Conservation (phyloP, 2,888 invertebrate genomes). For the Orchesella flavescens region DNA sequence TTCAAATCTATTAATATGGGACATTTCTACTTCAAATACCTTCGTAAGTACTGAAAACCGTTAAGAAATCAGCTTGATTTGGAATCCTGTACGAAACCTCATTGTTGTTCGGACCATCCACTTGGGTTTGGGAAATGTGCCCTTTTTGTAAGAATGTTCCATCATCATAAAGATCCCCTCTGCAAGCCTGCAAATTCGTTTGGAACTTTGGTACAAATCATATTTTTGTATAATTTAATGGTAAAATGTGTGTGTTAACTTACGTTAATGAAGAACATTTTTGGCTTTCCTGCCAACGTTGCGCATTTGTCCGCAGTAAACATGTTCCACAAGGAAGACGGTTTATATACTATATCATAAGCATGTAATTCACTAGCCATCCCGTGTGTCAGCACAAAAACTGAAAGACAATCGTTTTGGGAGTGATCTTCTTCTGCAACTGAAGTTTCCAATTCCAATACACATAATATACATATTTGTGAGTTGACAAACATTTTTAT, state of each 20-base stretch:
- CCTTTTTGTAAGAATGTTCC: conserved; percentile 72
- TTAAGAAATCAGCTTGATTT: conserved; percentile 66
- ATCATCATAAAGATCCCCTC: conserved; percentile 74
- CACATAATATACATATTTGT: background rate
- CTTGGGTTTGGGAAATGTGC: conserved; percentile 16
- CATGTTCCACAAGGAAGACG: conserved; percentile 41
- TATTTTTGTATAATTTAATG: background rate
- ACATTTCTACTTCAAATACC: conserved; percentile 37
- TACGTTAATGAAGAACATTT: conserved; percentile 67
- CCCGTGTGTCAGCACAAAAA: conserved; percentile 34
- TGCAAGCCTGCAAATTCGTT: conserved; percentile 74
- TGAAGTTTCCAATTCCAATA: conserved; percentile 7
- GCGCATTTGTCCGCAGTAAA: conserved; percentile 65
- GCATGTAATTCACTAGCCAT: conserved; percentile 37
- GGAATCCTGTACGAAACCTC: conserved; percentile 55
- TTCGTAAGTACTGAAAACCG: conserved; percentile 64
- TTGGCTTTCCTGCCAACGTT: conserved; percentile 67
- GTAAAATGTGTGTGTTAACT: background rate
- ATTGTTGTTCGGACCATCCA: conserved; percentile 34
- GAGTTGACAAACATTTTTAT: too few relatives aligned
- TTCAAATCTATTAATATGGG: background rate
- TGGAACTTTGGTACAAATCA: background rate
- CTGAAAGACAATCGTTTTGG: conserved; percentile 17
- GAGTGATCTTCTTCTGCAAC: conserved; percentile 42
- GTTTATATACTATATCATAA: conserved; percentile 58